Base-by-base conservation (phyloP, 2,888 invertebrate genomes). In the Habroteleia sp. region DNA sequence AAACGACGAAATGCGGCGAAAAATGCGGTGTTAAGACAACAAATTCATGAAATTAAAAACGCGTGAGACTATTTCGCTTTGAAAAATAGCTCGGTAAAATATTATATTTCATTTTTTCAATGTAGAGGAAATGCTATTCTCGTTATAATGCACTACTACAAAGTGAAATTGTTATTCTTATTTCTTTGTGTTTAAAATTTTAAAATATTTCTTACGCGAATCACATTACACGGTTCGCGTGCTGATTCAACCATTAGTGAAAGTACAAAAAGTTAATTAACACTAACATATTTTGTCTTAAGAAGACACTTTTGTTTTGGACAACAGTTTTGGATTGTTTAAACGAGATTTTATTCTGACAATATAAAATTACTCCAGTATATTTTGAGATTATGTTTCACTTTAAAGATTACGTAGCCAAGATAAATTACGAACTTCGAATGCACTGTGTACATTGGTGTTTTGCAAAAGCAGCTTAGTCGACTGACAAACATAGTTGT, bases 401-500 rank as follows among this genome's bases (percentile, higher is more conserved):
- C 37, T 72, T 65, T 56, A 65, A 65, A 58, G 58, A 72, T 72
- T 72, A 50, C 58, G 41, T 41, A 56, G 58, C 37, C 58, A 58
- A 65, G 37, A 50, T 50, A 31, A 58, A 65, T 56, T 56, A 48
- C 63, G 11, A 63, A 63, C 29, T 72, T 62, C 23, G 29, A 56
- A 48, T 37, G 41, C 7, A 42, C 27, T 42, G 44, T 31, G 23
- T 42, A 31, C 44, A 65, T 31, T 44, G 37, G 41, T 63, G 56
- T 72, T 63, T 62, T 56, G 54, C 20, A 41, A 56, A 63, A 72
- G 56, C 65, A 58, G 52, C 58, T 65, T 60, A 44, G 23, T 37
- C 11, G 29, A 58, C 72, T 44, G 72, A 65, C 58, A 52, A 73
- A 65, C 72, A 58, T 58, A 65, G 72, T 65, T 65, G 56, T 73